These are phyloP conservation scores for Arge pagana DNA, from an alignment of 2,888 invertebrate species.

Conservation along the genomic window DNA sequence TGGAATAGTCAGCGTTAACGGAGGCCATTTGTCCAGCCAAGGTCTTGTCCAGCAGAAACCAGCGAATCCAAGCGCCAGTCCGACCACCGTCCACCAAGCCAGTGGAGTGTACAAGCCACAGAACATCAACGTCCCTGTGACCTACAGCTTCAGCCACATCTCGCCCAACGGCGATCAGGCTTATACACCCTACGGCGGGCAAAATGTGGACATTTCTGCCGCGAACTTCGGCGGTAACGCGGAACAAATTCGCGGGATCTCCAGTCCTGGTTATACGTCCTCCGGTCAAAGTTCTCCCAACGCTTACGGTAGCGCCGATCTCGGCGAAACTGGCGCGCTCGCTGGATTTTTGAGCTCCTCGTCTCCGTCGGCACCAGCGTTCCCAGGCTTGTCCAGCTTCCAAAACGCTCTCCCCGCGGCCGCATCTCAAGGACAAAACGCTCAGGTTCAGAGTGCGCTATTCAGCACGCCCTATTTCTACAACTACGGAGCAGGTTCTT, in stretches of 20 bases:
- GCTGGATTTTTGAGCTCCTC: background rate
- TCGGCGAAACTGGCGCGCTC: background rate
- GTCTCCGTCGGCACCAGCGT: background rate
- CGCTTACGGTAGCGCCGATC: background rate
- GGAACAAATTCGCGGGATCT: background rate
- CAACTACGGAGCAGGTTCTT: background rate
- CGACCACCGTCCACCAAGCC: background rate
- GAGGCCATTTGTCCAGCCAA: slow-evolving; percentile 10
- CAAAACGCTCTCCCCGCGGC: background rate
- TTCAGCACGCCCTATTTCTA: slow-evolving; percentile 10
- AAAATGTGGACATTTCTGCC: too few species aligned
- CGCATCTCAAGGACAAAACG: slow-evolving; percentile 3
- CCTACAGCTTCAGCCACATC: background rate
- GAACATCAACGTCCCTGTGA: background rate
- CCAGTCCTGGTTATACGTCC: background rate
- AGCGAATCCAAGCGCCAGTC: slow-evolving; percentile 2
- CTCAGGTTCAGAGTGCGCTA: slow-evolving; percentile 5
- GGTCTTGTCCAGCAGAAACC: background rate
- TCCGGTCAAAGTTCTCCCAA: slow-evolving; percentile 4
- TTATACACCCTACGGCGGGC: background rate
- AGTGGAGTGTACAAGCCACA: background rate
- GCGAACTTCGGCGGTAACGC: too few species aligned
- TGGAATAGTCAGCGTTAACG: slow-evolving; percentile 9
- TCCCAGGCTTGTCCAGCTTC: background rate
- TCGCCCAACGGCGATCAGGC: background rate